Percentiles rank a stretch among this genome's conserved stretches.
Conservation (phyloP, 2,113 vertebrate species). For the Oryzias celebensis region DNA sequence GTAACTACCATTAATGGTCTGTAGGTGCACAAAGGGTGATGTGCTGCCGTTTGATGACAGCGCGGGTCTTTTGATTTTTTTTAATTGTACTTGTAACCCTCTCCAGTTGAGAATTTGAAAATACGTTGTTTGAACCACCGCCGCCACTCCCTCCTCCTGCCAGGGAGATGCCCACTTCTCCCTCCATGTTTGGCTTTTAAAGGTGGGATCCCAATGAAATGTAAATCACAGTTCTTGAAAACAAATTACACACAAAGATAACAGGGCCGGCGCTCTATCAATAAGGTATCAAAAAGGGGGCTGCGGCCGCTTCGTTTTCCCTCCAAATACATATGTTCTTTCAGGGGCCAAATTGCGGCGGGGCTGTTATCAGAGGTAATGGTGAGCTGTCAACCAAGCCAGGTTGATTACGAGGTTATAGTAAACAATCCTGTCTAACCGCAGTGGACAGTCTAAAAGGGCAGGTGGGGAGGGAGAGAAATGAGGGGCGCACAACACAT, state of each 20-base stretch:
- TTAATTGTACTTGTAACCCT: constrained; percentile 90
- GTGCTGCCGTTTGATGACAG: constrained; percentile 78
- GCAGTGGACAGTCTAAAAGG: constrained; percentile 47
- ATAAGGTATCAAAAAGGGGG: constrained; percentile 76
- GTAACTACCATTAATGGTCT: constrained; percentile 62
- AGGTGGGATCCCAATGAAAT: constrained; percentile 94
- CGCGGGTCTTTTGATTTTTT: constrained; percentile 87
- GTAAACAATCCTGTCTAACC: constrained; percentile 85
- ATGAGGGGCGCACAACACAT: constrained; percentile 67
- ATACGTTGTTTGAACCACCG: constrained; percentile 81
- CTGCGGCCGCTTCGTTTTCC: constrained; percentile 33
- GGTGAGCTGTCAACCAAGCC: constrained; percentile 81
- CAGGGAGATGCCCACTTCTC: constrained; percentile 73
- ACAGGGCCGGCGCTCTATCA: constrained; percentile 77
- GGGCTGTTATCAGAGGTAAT: constrained; percentile 84
- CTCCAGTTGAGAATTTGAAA: constrained; percentile 84
- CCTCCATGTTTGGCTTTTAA: constrained; percentile 81
- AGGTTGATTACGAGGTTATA: constrained; percentile 84
- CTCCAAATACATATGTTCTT: constrained; percentile 57
- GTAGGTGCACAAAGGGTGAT: constrained; percentile 75
- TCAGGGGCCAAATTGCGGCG: constrained; percentile 82
- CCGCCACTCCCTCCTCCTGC: constrained; percentile 8
- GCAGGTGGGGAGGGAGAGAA: constrained; percentile 8
- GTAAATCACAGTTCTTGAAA: constrained; percentile 94
- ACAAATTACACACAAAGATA: constrained; percentile 89